Conservation (phyloP, 2,888 invertebrate species). For the Scaptodrosophila latifasciaeformis region DNA sequence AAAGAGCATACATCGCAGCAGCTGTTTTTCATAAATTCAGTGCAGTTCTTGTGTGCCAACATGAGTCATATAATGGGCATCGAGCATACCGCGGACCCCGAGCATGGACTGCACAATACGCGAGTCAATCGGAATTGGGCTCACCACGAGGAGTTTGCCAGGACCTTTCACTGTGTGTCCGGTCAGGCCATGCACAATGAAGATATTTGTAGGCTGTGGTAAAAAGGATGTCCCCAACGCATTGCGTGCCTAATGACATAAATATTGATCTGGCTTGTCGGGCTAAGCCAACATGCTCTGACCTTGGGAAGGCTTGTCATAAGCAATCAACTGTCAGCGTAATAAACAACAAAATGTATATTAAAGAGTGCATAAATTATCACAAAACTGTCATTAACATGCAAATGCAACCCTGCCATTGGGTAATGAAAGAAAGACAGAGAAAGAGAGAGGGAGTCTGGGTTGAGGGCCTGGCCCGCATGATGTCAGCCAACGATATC, state of each 20-base stretch:
- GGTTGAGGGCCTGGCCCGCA: not conserved
- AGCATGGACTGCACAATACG: constrained; percentile 60
- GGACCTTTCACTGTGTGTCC: constrained; percentile 46
- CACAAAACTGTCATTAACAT: constrained; percentile 40
- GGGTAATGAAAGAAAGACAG: not conserved
- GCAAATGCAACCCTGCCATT: constrained; percentile 45
- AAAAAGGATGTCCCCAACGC: constrained; percentile 8
- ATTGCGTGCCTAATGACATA: too few relatives aligned
- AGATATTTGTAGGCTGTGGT: constrained; percentile 64
- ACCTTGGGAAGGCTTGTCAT: constrained; percentile 36
- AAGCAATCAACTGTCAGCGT: constrained; percentile 12
- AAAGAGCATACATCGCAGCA: constrained; percentile 24
- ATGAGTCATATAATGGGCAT: constrained; percentile 41
- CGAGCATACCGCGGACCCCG: constrained; percentile 33
- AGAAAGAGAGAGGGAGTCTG: constrained; percentile 15
- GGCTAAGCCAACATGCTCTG: too few relatives aligned
- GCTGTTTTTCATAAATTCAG: constrained; percentile 63
- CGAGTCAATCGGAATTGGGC: constrained; percentile 64
- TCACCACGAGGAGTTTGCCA: constrained; percentile 54
- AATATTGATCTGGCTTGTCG: not conserved
- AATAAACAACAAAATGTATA: constrained; percentile 24
- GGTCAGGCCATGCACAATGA: constrained; percentile 51
- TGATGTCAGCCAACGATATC: constrained; percentile 23
- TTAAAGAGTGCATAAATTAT: constrained; percentile 54
- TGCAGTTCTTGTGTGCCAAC: constrained; percentile 64